phyloP scores from a whole-genome alignment of 2,113 vertebrate genomes.

The Ptilonorhynchus violaceus region DNA sequence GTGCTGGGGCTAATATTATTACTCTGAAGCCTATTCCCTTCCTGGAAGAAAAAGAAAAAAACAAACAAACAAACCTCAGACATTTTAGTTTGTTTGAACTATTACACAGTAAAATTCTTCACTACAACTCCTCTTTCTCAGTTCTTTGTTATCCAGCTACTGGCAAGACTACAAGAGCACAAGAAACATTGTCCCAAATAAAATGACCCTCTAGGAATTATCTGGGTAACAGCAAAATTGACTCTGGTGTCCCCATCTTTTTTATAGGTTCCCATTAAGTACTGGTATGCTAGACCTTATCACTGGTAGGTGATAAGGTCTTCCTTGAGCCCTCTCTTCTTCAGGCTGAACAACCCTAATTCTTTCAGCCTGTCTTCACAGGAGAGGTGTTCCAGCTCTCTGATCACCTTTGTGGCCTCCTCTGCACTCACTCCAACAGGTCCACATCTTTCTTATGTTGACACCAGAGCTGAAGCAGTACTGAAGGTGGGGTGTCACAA shows the following conservation, averaged over 20 bases:
- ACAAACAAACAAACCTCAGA: background rate
- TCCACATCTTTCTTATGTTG: background rate
- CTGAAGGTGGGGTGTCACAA: fast-evolving
- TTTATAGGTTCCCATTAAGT: background rate
- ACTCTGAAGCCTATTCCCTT: background rate
- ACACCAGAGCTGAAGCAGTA: background rate
- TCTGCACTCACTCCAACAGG: background rate
- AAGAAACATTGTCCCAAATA: background rate
- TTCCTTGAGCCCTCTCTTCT: background rate
- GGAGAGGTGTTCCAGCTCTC: background rate
- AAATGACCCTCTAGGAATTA: background rate
- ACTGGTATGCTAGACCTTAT: no score
- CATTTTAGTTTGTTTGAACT: background rate
- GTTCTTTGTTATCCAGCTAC: background rate
- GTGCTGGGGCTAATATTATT: background rate
- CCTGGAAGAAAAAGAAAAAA: background rate
- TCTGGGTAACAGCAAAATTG: background rate
- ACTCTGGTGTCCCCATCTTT: fast-evolving
- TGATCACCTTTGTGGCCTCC: background rate
- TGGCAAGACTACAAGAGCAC: background rate
- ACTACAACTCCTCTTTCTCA: background rate
- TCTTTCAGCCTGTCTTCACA: background rate
- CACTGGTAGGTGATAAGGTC: background rate
- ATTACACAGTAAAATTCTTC: background rate
- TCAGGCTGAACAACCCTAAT: background rate